Evolutionary conservation across 2,113 vertebrate species (phyloP), one percentile per base, ranked within the genome.

Genomic region (Theropithecus gelada): DNA sequence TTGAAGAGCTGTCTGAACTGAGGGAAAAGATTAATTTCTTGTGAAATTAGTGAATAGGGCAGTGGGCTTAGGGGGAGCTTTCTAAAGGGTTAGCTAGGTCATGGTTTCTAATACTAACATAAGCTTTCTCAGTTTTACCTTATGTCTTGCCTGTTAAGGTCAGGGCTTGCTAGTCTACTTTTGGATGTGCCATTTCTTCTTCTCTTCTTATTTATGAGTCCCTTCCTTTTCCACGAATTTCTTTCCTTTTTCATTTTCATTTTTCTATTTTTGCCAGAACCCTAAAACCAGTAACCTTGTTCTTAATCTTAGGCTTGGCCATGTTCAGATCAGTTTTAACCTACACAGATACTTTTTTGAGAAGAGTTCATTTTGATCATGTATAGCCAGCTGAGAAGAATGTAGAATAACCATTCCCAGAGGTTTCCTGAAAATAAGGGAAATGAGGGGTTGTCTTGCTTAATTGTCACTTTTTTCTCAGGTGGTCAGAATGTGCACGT

Each of bases 11-110:
- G 14, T 52, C 64, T 82, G n/a, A 68, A 50, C 20, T 84, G 38
- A 96, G 66, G 30, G 48, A 61, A 80, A 88, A 61, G 35, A 48
- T 61, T 89, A 86, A 70, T 96, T 87, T 82, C 59, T 78, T 97
- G 38, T 84, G 66, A 91, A 93, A 78, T 75, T 66, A 50, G 66
- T 22, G n/a, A 93, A 35, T 57, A 70, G 70, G 57, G 12, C 87
- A 72, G 32, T 87, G 8, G 3, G 3, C 5, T 17, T 43, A 27
- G 70, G 66, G 25, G 89, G 55, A 91, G 23, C 78, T 55, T 87
- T 93, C 68, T 88, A 50, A 59, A 72, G 79, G 83, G 40, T 66
- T 89, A n/a, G 35, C 66, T 89, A n/a, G 18, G 23, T 68, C 17
- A 43, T 50, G 61, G 52, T 66, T 84, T 95, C 66, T 43, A 35